Base-by-base conservation (phyloP, 2,797 vertebrate species). In the Paramormyrops hopkinsi region DNA sequence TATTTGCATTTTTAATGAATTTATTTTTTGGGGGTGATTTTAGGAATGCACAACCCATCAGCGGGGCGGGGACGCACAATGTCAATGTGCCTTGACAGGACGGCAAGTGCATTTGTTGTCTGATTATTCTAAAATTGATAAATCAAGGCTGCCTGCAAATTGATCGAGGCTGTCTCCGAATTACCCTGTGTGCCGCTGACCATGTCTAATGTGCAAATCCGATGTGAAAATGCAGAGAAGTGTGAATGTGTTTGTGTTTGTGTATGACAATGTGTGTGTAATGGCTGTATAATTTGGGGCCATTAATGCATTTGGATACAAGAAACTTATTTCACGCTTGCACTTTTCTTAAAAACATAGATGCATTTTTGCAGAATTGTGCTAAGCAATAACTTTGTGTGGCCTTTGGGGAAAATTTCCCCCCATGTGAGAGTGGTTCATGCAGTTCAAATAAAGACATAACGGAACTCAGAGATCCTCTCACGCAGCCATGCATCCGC, bases 11-110 rank as follows among this genome's bases (percentile, higher is more conserved):
- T 82, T 82, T 82, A 82, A 22, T 82, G 41, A 82, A 22, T 91
- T 89, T 46, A 44, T 51, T 85, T 84, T 85, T 48, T 51, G 88
- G 5, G 25, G 91, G 87, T 73, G 29, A 73, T 85, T 89, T 90
- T 90, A 76, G 62, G 90, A 76, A 90, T 22, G 0, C 56, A 84
- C 59, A 48, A 85, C 56, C 51, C 19, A 54, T 90, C 37, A 79
- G 41, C 50, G 59, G n/a, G 82, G 46, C 17, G 89, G 46, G 25
- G 25, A 90, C 50, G 56, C 25, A 19, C 50, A 62, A 22, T 5
- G 22, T 73, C 59, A 73, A 12, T 33, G 25, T 19, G 89, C 54
- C 53, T 73, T 48, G 51, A 29, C 44, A 25, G 46, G 19, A 48
- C 1, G 50, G 59, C 56, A 14, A 25, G 22, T 76, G 19, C 25